Percentiles rank a stretch among this genome's conserved stretches.
Evolutionary conservation across 1,140 invertebrate genomes (phyloP).

Genomic region (Calephelis nemesis): DNA sequence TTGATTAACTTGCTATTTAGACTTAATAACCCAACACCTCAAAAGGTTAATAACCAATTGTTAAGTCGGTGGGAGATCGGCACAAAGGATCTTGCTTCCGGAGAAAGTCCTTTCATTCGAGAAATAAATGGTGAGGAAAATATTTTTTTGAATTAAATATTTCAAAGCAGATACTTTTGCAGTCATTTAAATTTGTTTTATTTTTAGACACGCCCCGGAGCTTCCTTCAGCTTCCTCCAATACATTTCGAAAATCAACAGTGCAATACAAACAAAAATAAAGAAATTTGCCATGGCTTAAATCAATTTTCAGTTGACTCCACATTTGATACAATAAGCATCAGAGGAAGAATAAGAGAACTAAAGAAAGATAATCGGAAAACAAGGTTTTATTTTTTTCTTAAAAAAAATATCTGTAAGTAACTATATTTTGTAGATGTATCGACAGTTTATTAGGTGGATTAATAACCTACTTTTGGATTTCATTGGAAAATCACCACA

Average conservation of each 20-base stretch:
- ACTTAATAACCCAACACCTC: conserved; percentile 28
- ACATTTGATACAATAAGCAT: conserved; percentile 47
- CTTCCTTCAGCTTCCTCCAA: conserved; percentile 46
- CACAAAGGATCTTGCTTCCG: conserved; percentile 47
- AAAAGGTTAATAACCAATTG: not conserved
- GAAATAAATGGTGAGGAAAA: conserved; percentile 43
- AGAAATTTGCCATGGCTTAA: conserved; percentile 16
- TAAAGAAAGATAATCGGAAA: conserved; percentile 44
- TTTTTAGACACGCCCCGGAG: conserved; percentile 4
- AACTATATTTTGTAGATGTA: too few species aligned
- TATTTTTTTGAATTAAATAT: not conserved
- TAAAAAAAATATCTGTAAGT: too few species aligned
- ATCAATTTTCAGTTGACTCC: conserved; percentile 20
- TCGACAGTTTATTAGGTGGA: too few species aligned
- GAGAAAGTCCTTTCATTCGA: conserved; percentile 49
- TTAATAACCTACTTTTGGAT: too few species aligned
- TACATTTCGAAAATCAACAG: conserved; percentile 37
- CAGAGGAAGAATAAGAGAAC: conserved; percentile 50
- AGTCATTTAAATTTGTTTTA: not conserved
- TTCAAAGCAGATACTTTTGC: not conserved
- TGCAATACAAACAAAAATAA: conserved; percentile 20
- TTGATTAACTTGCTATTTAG: conserved; percentile 49
- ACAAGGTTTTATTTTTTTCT: conserved; percentile 20
- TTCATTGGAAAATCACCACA: too few species aligned
- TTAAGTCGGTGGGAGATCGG: conserved; percentile 46